Percentiles rank a stretch among this genome's conserved stretches.
These are phyloP conservation scores for Lates calcarifer DNA, from an alignment of 2,113 vertebrate species.

Conservation along the genomic window DNA sequence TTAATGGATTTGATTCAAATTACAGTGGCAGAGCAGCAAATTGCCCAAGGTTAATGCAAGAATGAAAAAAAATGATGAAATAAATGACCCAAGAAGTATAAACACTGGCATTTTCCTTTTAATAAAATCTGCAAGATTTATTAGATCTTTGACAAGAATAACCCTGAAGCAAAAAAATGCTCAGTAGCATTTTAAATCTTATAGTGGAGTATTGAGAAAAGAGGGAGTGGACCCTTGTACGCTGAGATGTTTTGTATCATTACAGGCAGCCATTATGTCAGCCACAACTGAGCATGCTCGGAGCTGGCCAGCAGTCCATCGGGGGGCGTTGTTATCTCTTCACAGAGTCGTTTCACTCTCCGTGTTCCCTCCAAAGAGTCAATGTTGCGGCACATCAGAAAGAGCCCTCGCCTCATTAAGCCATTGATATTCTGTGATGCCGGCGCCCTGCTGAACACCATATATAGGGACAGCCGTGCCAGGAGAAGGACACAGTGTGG, in stretches of 20 bases:
- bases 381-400: slow-evolving; percentile 83
- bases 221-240: slow-evolving; percentile 4
- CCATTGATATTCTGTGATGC: slow-evolving; percentile 83
- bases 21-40: slow-evolving; percentile 50
- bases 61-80: slow-evolving; percentile 45
- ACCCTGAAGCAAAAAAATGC: slow-evolving; percentile 27
- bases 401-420: slow-evolving; percentile 84
- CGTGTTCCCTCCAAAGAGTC: slow-evolving; percentile 80
- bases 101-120: slow-evolving; percentile 53
- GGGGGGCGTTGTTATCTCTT: slow-evolving; percentile 82
- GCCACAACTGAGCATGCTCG: slow-evolving; percentile 75
- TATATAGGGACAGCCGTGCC: slow-evolving; percentile 73
- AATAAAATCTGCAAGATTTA: slow-evolving; percentile 47
- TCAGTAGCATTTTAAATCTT: slow-evolving; percentile 30
- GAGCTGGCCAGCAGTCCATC: slow-evolving; percentile 77
- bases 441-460: slow-evolving; percentile 78
- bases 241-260: slow-evolving; percentile 59
- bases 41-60: slow-evolving; percentile 44
- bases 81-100: slow-evolving; percentile 55
- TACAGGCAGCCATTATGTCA: slow-evolving; percentile 66
- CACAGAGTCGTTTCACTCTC: slow-evolving; percentile 76
- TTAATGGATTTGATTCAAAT: slow-evolving; percentile 61
- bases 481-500: slow-evolving; percentile 75
- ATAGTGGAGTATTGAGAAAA: slow-evolving; percentile 1
- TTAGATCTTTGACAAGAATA: slow-evolving; percentile 30